Base-by-base conservation (phyloP, 2,113 vertebrate genomes). In the Callaeas wilsoni region DNA sequence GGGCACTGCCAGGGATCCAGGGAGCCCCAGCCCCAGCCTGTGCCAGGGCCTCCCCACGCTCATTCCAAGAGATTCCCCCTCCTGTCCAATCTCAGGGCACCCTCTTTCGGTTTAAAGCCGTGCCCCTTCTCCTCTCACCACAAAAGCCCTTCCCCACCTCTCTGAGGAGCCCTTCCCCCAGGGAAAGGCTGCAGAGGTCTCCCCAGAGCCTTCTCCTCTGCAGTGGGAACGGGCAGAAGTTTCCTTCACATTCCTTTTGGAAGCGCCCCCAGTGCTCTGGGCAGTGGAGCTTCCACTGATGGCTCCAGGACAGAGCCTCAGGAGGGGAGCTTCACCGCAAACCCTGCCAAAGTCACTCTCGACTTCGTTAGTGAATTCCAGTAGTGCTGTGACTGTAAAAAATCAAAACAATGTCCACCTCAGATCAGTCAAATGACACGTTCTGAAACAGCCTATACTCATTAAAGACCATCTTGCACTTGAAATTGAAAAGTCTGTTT, bases 21-120 rank as follows among this genome's bases (percentile, higher is more conserved):
- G 27, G 23, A 8, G n/a, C n/a, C n/a, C n/a, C 44, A 82, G 18
- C n/a, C 74, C 4, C 57, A 63, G 3, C 39, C 16, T 70, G 26
- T 10, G 12, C 33, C 67, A 79, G 27, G 3, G 7, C 1, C 5
- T 64, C 1, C 2, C 5, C 23, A 17, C 0, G 0, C 6, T 78
- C 42, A 57, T 4, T 7, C 30, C 5, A 22, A 64, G 49, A 4
- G n/a, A n/a, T 8, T 14, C 37, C 30, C 47, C 14, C n/a, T 35
- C 9, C 5, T 11, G 6, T 8, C 35, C 27, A 29, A 3, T 2
- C 29, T 12, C 21, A 41, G 50, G 2, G 10, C 16, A 25, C 3
- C 1, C 3, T 39, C 4, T 37, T 18, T 7, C 50, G 29, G 8
- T 46, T 65, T 41, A 68, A 50, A 56, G 29, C 29, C 0, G 0